Percentiles rank a stretch among this genome's conserved stretches.
Conservation (phyloP, 2,797 vertebrate genomes). For the Pangasius mekongensis region DNA sequence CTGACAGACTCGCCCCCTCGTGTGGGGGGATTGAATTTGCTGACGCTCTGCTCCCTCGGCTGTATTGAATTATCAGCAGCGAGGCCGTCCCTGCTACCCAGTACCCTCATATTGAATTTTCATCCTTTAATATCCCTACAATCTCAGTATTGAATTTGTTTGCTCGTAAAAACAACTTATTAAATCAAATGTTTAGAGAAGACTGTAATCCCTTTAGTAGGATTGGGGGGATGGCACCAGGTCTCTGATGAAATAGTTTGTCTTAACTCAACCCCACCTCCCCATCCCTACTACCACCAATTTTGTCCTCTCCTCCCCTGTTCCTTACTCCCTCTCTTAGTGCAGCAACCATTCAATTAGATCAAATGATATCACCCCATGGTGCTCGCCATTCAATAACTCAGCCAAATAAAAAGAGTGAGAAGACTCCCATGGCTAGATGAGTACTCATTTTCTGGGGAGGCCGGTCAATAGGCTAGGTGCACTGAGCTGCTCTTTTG, state of each 20-base stretch:
- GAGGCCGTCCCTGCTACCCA: slow-evolving; percentile 46
- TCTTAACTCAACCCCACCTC: slow-evolving; percentile 42
- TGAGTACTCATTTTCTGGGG: slow-evolving; percentile 50
- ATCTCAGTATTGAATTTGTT: slow-evolving; percentile 67
- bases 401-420: slow-evolving; percentile 65
- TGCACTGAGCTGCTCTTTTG: slow-evolving; percentile 49
- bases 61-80: slow-evolving; percentile 65
- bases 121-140: slow-evolving; percentile 62
- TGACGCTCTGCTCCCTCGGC: slow-evolving; percentile 57
- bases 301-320: slow-evolving; percentile 18
- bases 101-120: slow-evolving; percentile 62
- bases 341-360: slow-evolving; percentile 64
- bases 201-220: slow-evolving; percentile 66
- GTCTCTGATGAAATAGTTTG: slow-evolving; percentile 57
- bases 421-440: slow-evolving; percentile 59
- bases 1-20: slow-evolving; percentile 55
- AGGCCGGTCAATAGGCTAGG: slow-evolving; percentile 47
- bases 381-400: slow-evolving; percentile 64
- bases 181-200: slow-evolving; percentile 71
- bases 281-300: slow-evolving; percentile 13
- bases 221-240: slow-evolving; percentile 39
- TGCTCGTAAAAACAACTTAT: slow-evolving; percentile 67
- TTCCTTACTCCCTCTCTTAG: slow-evolving; percentile 25
- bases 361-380: slow-evolving; percentile 66
- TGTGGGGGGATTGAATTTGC: slow-evolving; percentile 63